These are phyloP conservation scores for Menidia beryllina DNA, from an alignment of 2,113 vertebrate genomes.

Conservation along the genomic window DNA sequence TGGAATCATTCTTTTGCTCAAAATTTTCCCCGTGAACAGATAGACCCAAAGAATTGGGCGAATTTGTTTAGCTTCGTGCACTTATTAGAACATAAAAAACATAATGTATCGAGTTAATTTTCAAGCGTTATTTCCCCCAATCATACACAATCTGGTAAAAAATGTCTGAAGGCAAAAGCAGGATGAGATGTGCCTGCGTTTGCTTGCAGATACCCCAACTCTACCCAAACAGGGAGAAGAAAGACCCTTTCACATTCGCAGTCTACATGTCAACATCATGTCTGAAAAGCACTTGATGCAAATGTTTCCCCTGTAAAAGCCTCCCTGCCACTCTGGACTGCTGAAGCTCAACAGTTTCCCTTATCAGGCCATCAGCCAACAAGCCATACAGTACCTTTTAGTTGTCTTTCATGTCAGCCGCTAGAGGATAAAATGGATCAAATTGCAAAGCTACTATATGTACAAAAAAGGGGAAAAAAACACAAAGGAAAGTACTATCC, in stretches of 20 bases:
- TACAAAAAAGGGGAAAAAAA: not conserved
- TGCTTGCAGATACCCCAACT: not conserved
- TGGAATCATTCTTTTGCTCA: not conserved
- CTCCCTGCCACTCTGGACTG: not conserved
- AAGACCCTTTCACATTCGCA: slow-evolving; percentile 17
- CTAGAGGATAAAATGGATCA: not conserved
- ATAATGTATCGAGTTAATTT: no score
- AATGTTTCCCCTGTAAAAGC: not conserved
- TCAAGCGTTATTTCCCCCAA: no score
- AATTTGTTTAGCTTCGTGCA: no score
- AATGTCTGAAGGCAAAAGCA: slow-evolving; percentile 1
- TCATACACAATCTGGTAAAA: no score
- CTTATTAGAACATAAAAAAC: no score
- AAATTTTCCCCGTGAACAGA: not conserved
- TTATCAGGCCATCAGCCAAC: not conserved
- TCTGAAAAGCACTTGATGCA: slow-evolving; percentile 1
- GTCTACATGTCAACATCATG: slow-evolving; percentile 33
- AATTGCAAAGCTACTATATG: not conserved
- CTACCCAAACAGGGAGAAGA: slow-evolving; percentile 12
- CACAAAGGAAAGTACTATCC: not conserved
- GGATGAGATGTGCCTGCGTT: not conserved
- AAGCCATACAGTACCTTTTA: not conserved
- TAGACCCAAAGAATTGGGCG: no score
- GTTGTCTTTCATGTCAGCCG: not conserved
- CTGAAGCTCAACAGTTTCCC: slow-evolving; percentile 5